A percentile compares a stretch with the other conserved stretches of the same genome.
phyloP scores from a whole-genome alignment of 2,113 vertebrate genomes.

The Aspidoscelis tigris region DNA sequence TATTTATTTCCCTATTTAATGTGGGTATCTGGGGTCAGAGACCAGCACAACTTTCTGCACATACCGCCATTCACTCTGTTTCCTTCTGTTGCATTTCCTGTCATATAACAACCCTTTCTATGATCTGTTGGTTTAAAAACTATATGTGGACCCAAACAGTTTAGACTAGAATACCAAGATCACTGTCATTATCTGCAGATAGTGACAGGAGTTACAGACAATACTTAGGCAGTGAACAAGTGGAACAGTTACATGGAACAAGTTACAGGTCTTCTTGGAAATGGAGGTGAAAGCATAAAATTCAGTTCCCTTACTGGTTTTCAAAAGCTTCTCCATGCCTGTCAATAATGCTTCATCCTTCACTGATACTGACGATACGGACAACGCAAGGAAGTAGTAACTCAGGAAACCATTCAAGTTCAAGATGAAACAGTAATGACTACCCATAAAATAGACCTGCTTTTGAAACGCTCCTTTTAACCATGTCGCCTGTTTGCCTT shows the following conservation, averaged over 20 bases:
- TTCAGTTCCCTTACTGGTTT: no score
- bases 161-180: no score
- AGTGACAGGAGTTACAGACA: no score
- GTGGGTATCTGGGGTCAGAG: background rate
- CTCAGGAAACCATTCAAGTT: background rate
- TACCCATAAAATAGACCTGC: background rate
- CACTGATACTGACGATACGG: background rate
- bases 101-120: background rate
- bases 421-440: background rate
- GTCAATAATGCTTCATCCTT: background rate
- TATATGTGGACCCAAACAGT: no score
- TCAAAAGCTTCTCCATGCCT: background rate
- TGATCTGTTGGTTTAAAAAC: no score
- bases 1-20: background rate
- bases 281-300: no score
- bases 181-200: no score
- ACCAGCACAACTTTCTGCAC: background rate
- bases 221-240: background rate
- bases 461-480: background rate
- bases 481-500: no score
- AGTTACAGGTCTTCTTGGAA: background rate
- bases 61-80: no score
- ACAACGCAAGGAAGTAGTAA: background rate
- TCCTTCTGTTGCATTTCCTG: no score
- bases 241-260: background rate